These are phyloP conservation scores for Sceloporus tristichus DNA, from an alignment of 2,113 vertebrate species.

Conservation along the genomic window DNA sequence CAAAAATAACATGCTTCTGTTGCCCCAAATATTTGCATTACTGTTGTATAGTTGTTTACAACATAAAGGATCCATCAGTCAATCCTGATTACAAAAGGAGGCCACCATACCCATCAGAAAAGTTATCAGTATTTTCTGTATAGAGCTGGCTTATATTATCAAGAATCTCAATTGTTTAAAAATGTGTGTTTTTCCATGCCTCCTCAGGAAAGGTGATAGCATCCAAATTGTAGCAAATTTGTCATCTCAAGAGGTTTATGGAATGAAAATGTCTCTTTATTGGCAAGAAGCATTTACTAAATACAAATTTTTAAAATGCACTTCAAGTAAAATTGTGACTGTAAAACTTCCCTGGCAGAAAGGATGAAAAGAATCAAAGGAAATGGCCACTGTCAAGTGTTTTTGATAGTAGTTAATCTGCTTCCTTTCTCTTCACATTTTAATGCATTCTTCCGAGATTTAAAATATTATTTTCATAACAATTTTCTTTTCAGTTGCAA, in stretches of 20 bases:
- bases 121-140: constrained; percentile 19
- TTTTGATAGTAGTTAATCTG: constrained; percentile 23
- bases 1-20: background rate
- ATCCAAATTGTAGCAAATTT: constrained; percentile 46
- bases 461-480: constrained; percentile 23
- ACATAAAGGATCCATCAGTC: background rate
- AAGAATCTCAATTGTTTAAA: constrained; percentile 33
- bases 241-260: constrained; percentile 29
- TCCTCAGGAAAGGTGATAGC: constrained; percentile 46
- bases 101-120: constrained; percentile 4
- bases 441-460: constrained; percentile 23
- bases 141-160: constrained; percentile 45
- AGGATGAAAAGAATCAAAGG: background rate
- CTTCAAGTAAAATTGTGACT: accelerated
- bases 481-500: background rate
- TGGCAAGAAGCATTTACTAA: constrained; percentile 30
- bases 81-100: constrained; percentile 22
- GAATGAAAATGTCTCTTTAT: constrained; percentile 30
- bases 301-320: background rate
- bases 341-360: background rate
- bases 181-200: constrained; percentile 24
- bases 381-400: constrained; percentile 20
- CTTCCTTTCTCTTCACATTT: constrained; percentile 5
- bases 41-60: constrained; percentile 37
- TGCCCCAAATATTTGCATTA: background rate